These are phyloP conservation scores for Hypena proboscidalis DNA, from an alignment of 2,888 invertebrate genomes.

Conservation along the genomic window DNA sequence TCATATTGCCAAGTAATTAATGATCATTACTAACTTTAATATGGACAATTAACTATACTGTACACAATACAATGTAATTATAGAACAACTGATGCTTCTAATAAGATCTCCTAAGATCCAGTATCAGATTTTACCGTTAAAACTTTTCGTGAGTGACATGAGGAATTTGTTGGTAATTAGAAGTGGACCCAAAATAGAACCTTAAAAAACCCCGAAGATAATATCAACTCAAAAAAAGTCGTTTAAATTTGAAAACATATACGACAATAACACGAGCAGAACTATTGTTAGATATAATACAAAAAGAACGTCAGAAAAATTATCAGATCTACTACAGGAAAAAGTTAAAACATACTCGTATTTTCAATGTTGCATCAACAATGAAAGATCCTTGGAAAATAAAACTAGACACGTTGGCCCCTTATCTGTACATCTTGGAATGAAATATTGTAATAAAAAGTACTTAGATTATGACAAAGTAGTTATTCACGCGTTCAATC, in stretches of 20 bases:
- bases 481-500: slow-evolving; percentile 33
- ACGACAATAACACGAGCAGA: slow-evolving; percentile 43
- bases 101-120: slow-evolving; percentile 46
- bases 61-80: slow-evolving; percentile 55
- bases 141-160: slow-evolving; percentile 39
- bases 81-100: slow-evolving; percentile 48
- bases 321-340: slow-evolving; percentile 66
- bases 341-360: slow-evolving; percentile 64
- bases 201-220: slow-evolving; percentile 31
- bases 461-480: slow-evolving; percentile 54
- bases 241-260: slow-evolving; percentile 28
- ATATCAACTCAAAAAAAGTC: slow-evolving; percentile 22
- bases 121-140: slow-evolving; percentile 48
- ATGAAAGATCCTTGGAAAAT: slow-evolving; percentile 69
- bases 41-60: slow-evolving; percentile 69
- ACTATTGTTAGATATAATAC: slow-evolving; percentile 56
- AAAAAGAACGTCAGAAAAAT: slow-evolving; percentile 55
- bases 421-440: slow-evolving; percentile 73
- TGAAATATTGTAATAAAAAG: slow-evolving; percentile 76
- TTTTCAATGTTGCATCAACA: slow-evolving; percentile 66
- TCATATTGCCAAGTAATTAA: slow-evolving; percentile 79
- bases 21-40: slow-evolving; percentile 68
- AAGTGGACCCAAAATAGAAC: slow-evolving; percentile 29
- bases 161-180: slow-evolving; percentile 24
- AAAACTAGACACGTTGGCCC: slow-evolving; percentile 62